These are phyloP conservation scores for Tympanuchus pallidicinctus DNA, from an alignment of 2,113 vertebrate species.

Conservation along the genomic window DNA sequence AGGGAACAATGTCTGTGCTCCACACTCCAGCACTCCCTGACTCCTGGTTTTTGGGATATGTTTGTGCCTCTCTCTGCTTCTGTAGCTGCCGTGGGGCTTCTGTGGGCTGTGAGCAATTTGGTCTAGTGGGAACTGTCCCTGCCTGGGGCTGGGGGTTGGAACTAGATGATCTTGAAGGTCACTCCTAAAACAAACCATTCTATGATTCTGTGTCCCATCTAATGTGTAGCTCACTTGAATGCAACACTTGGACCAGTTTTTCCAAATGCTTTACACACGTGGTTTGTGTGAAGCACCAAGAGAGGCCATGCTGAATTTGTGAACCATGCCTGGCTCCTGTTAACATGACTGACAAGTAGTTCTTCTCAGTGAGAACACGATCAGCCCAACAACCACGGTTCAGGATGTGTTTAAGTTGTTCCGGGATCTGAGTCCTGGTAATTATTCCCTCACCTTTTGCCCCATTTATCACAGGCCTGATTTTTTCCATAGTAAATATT, in stretches of 20 bases:
- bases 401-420: background rate
- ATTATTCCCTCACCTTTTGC: background rate
- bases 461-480: background rate
- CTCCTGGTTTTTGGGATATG: background rate
- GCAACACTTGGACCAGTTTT: background rate
- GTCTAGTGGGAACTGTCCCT: no score
- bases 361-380: rapidly evolving
- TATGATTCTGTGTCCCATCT: no score
- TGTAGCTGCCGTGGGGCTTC: background rate
- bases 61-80: background rate
- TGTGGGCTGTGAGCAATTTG: no score
- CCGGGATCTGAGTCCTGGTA: background rate
- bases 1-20: background rate
- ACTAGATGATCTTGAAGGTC: no score
- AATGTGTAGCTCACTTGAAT: background rate
- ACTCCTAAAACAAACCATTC: no score
- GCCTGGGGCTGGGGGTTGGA: no score
- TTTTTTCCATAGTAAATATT: background rate
- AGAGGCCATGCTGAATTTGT: background rate
- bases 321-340: background rate
- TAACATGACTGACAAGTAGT: background rate
- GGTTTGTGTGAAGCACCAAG: background rate
- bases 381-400: background rate
- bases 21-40: background rate
- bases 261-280: background rate